Base-by-base conservation (phyloP, 1,140 invertebrate genomes). In the Nylanderia fulva region DNA sequence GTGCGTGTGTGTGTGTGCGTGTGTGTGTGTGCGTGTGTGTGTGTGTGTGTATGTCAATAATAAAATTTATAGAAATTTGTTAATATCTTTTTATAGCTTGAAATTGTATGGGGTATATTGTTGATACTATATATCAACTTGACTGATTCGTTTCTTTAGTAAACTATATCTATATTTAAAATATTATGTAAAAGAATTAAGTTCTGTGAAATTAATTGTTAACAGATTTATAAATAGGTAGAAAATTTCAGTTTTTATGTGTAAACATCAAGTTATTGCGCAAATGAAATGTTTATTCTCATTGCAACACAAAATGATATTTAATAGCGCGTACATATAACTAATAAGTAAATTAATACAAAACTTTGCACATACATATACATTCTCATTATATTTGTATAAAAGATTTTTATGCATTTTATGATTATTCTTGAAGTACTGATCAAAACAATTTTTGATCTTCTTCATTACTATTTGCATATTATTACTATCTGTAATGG, bases 81-180 rank as follows among this genome's bases (percentile, higher is more conserved):
- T 79, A 68, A 68, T 56, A 45, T 80, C 2, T 1, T 2, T 80
- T 69, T 56, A 77, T 48, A 39, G 8, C 24, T 71, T 13, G 1
- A 63, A 80, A 71, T 24, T 11, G 8, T 64, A n/a, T n/a, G n/a
- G n/a, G n/a, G n/a, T n/a, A 11, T 29, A 58, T 56, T 39, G 18
- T 71, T 71, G 29, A 6, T 54, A 56, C 0, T 27, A 13, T n/a
- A 15, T 56, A 80, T 71, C 7, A 71, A 80, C 21, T 58, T 56
- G 33, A 54, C 33, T 79, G 29, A 68, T 36, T 5, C 9, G 48
- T 77, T 52, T 42, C 2, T n/a, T 80, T 42, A 58, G 64, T 5
- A 80, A 68, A 21, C 27, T 80, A 21, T 54, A 79, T 52, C 8
- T 63, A 61, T 33, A 45, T 45, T 21, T 74, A 74, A 74, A 33